Evolutionary conservation across 2,888 invertebrate genomes (phyloP).

Genomic region (Conops quadrifasciatus): DNA sequence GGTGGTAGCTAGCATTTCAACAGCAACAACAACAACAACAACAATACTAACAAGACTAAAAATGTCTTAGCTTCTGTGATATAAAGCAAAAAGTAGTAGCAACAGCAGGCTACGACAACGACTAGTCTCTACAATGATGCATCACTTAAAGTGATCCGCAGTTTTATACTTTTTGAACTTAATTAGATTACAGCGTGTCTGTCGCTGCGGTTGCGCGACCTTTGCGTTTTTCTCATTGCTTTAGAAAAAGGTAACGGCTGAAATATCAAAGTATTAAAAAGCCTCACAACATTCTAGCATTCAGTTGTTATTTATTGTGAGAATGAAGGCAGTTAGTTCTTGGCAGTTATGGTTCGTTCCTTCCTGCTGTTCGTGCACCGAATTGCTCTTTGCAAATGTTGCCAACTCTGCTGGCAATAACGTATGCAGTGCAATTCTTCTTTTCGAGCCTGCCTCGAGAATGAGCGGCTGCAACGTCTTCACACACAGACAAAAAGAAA

Average conservation of each 20-base stretch:
- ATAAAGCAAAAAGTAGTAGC: no score
- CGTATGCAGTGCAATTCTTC: neutral
- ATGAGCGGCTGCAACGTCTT: neutral
- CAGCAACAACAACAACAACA: no score
- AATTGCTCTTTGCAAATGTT: no score
- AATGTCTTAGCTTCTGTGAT: no score
- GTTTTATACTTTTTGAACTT: conserved; percentile 4
- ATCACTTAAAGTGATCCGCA: neutral
- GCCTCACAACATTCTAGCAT: neutral
- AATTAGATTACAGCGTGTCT: neutral
- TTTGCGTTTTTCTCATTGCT: conserved; percentile 7
- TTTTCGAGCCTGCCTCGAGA: neutral
- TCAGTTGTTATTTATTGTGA: neutral
- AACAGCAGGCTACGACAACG: neutral
- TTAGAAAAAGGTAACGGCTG: neutral
- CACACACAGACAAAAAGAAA: neutral
- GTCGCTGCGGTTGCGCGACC: neutral
- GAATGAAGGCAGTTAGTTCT: conserved; percentile 1
- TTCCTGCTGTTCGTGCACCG: neutral
- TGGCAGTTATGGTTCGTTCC: neutral
- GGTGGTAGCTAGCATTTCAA: no score
- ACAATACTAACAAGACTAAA: no score
- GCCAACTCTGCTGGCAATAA: neutral
- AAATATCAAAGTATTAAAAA: no score
- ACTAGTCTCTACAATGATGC: neutral